These are phyloP conservation scores for Graphium colonna DNA, from an alignment of 2,888 invertebrate species.

Conservation along the genomic window DNA sequence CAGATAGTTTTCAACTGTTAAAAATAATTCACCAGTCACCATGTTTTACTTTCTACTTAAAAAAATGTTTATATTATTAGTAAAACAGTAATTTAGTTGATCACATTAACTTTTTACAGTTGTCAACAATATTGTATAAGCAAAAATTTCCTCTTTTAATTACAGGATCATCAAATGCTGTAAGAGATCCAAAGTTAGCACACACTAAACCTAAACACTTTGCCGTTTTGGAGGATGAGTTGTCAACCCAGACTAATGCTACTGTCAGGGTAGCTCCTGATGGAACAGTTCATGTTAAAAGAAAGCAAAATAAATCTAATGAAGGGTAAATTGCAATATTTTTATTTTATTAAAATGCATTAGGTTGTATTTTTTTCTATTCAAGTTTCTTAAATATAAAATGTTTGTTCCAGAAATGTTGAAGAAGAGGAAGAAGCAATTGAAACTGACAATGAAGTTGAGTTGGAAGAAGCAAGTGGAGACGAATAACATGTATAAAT, in stretches of 20 bases:
- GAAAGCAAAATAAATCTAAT: conserved; percentile 27
- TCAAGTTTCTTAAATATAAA: too few species aligned
- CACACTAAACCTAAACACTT: conserved; percentile 75
- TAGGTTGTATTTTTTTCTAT: too few species aligned
- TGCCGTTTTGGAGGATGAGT: conserved; percentile 78
- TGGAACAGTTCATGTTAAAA: conserved; percentile 72
- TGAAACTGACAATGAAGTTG: conserved; percentile 26
- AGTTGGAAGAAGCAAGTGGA: conserved; percentile 26
- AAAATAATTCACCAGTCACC: too few species aligned
- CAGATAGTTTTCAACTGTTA: too few species aligned
- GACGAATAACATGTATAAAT: conserved; percentile 25
- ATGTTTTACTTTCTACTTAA: too few species aligned
- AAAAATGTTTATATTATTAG: too few species aligned
- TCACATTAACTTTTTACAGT: too few species aligned
- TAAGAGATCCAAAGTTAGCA: conserved; percentile 68
- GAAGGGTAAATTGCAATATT: conserved; percentile 27
- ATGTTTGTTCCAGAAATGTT: not conserved
- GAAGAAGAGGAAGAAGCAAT: conserved; percentile 23
- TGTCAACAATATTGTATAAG: too few species aligned
- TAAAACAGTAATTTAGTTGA: too few species aligned
- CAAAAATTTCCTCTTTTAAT: too few species aligned
- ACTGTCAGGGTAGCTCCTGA: conserved; percentile 80
- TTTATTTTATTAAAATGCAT: too few species aligned
- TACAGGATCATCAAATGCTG: conserved; percentile 77
- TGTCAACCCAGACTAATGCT: conserved; percentile 76